These are phyloP conservation scores for Rhyacichthys aspro DNA, from an alignment of 2,797 vertebrate species.

Conservation along the genomic window DNA sequence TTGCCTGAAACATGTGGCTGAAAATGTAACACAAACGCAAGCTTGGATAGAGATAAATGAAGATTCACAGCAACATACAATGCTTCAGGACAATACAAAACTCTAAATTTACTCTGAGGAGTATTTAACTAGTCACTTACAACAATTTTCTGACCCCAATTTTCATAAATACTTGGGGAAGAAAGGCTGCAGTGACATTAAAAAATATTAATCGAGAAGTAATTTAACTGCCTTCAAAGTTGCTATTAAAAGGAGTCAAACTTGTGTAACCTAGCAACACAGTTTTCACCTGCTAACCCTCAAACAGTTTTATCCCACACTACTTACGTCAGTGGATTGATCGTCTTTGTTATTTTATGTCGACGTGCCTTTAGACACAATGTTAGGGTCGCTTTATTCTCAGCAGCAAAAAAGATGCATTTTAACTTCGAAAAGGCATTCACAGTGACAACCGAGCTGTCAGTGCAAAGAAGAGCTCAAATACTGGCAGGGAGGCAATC, in stretches of 20 bases:
- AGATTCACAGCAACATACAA: neutral
- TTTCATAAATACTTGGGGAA: neutral
- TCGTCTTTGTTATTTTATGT: neutral
- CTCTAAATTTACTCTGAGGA: neutral
- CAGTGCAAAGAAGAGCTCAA: too few species aligned
- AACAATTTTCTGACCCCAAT: conserved; percentile 4
- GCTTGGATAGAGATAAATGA: too few species aligned
- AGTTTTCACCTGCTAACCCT: neutral
- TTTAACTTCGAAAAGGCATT: neutral
- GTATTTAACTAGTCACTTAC: neutral
- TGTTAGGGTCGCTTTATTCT: neutral
- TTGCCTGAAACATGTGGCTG: too few species aligned
- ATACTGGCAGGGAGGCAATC: neutral
- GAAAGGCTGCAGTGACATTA: conserved; percentile 6
- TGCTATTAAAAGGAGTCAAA: conserved; percentile 1
- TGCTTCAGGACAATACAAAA: neutral
- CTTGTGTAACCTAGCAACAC: conserved; percentile 5
- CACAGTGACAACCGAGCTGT: neutral
- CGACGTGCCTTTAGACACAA: too few species aligned
- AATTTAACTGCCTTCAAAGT: conserved; percentile 5
- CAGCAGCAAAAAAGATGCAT: too few species aligned
- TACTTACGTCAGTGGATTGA: neutral
- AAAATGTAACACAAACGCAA: too few species aligned
- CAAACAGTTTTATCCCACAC: neutral
- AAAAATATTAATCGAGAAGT: conserved; percentile 4